A percentile compares a stretch with the other conserved stretches of the same genome.
Evolutionary conservation across 2,113 vertebrate genomes (phyloP).

Genomic region (Himantopus leucocephalus): DNA sequence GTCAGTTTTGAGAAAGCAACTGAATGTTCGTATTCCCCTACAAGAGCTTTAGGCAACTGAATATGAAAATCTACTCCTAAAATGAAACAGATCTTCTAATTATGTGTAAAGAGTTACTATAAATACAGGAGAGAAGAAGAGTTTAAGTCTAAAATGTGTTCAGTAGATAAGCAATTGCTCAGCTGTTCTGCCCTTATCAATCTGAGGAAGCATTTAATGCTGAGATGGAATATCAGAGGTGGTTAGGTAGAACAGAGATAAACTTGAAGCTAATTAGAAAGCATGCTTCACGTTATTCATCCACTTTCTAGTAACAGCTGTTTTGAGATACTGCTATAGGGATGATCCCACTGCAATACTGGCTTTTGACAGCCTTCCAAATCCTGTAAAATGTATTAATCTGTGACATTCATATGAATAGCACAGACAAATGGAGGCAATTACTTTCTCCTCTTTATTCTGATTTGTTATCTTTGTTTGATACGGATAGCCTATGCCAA

Average conservation of each 20-base stretch:
- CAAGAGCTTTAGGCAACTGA: constrained; percentile 18
- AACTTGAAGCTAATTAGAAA: constrained; percentile 48
- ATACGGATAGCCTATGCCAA: not conserved
- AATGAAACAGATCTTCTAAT: constrained; percentile 26
- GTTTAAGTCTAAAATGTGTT: not conserved
- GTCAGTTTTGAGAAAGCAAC: not conserved
- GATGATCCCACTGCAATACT: constrained; percentile 24
- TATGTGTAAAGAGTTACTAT: constrained; percentile 11
- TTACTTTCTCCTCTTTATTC: constrained; percentile 34
- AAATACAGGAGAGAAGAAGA: not conserved
- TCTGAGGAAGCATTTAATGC: constrained; percentile 12
- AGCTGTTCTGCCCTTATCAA: not conserved
- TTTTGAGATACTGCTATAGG: constrained; percentile 48
- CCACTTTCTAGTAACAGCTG: constrained; percentile 28
- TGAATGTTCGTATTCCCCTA: not conserved
- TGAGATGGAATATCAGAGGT: constrained; percentile 3
- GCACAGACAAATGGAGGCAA: not conserved
- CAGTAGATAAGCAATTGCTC: not conserved
- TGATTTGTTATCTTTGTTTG: constrained; percentile 13
- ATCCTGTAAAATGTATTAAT: constrained; percentile 48
- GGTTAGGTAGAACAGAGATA: not conserved
- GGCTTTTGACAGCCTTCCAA: constrained; percentile 52
- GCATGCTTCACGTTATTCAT: not conserved
- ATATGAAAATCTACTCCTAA: constrained; percentile 21
- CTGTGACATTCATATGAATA: constrained; percentile 16